A percentile compares a stretch with the other conserved stretches of the same genome.
These are phyloP conservation scores for Nylanderia fulva DNA, from an alignment of 1,140 invertebrate species.

Conservation along the genomic window DNA sequence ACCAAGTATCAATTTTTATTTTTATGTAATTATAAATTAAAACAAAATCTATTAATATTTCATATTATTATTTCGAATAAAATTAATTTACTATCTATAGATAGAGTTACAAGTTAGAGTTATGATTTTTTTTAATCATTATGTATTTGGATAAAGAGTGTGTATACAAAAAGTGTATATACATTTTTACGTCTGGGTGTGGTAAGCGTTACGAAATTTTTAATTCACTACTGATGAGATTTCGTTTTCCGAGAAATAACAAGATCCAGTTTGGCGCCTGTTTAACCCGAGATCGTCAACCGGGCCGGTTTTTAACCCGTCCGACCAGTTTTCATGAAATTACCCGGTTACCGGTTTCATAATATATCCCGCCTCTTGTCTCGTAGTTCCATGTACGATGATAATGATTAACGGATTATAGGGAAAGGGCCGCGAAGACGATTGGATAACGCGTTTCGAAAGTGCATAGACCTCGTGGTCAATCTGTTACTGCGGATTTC, in stretches of 20 bases:
- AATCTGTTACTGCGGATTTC: conserved; percentile 57
- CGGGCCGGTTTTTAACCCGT: conserved; percentile 73
- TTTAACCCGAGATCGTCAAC: conserved; percentile 69
- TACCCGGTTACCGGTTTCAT: conserved; percentile 74
- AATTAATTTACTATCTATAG: neutral
- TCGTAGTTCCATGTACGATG: conserved; percentile 64
- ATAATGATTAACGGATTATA: conserved; percentile 73
- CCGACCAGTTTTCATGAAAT: conserved; percentile 74
- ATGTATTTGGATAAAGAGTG: neutral
- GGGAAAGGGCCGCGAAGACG: conserved; percentile 48
- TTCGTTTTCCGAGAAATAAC: conserved; percentile 68
- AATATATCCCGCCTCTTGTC: conserved; percentile 72
- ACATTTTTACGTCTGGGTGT: neutral
- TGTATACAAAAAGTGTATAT: neutral
- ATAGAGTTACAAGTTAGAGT: too few relatives aligned
- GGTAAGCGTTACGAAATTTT: conserved; percentile 59
- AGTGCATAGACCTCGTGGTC: conserved; percentile 26
- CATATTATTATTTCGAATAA: neutral
- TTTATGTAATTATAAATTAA: neutral
- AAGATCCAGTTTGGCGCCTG: conserved; percentile 69
- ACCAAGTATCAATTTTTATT: conserved; percentile 4
- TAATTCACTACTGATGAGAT: conserved; percentile 65
- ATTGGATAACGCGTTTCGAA: conserved; percentile 55
- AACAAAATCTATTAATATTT: neutral
- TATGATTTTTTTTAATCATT: neutral